phyloP scores from a whole-genome alignment of 2,888 invertebrate species.

The Epinotia ramella region DNA sequence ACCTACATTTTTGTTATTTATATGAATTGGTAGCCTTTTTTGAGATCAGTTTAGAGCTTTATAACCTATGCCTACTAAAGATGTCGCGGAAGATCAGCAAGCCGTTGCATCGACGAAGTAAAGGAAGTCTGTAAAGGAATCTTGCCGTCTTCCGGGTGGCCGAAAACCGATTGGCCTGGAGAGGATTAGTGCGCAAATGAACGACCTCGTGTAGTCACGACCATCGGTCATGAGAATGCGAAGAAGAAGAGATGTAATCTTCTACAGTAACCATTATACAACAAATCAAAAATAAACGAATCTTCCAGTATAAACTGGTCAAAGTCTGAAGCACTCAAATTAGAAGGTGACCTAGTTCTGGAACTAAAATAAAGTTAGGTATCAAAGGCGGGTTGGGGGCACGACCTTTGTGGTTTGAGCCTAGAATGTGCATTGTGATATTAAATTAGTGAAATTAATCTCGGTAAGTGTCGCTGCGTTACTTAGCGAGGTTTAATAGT shows the following conservation, averaged over 20 bases:
- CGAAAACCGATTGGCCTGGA: no score
- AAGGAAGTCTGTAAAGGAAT: no score
- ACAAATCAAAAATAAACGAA: constrained; percentile 35
- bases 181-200: no score
- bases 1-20: neutral
- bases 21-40: neutral
- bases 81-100: no score
- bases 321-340: constrained; percentile 62
- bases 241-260: no score
- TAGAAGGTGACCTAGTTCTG: constrained; percentile 65
- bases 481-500: neutral
- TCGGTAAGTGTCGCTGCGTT: constrained; percentile 24
- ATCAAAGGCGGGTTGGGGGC: constrained; percentile 32
- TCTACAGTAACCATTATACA: neutral
- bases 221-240: no score
- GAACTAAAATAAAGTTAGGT: constrained; percentile 61
- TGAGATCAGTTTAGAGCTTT: neutral
- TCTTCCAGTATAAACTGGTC: constrained; percentile 48
- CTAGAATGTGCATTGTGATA: constrained; percentile 38
- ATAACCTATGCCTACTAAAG: neutral
- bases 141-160: no score
- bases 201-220: no score
- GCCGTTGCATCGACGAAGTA: no score
- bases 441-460: constrained; percentile 39
- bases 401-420: constrained; percentile 34